Evolutionary conservation across 2,797 vertebrate species (phyloP).

Genomic region (Acanthiza pusilla): DNA sequence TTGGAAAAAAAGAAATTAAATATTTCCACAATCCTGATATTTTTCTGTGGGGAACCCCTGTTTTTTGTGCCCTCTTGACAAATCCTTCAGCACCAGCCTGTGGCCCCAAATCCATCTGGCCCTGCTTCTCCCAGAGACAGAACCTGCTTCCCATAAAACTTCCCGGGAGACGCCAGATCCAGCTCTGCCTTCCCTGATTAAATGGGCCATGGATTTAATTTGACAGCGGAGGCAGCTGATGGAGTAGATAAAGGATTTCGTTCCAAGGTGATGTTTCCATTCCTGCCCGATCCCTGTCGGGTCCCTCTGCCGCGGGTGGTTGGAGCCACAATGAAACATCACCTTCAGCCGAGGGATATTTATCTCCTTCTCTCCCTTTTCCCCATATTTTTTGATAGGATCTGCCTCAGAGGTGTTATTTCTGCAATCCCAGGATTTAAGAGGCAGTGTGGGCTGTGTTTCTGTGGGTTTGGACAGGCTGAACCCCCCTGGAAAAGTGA

Average conservation of each 20-base stretch:
- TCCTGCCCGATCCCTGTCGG: background rate
- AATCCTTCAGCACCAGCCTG: background rate
- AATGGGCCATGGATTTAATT: conserved; percentile 14
- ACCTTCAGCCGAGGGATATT: background rate
- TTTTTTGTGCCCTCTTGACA: background rate
- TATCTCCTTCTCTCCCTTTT: background rate
- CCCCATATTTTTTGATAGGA: background rate
- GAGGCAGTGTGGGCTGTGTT: accelerated
- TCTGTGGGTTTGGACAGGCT: background rate
- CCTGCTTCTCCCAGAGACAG: background rate
- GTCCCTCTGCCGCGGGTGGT: background rate
- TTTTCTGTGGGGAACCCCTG: background rate
- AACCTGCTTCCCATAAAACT: conserved; percentile 28
- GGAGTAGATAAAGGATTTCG: conserved; percentile 7
- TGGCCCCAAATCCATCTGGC: background rate
- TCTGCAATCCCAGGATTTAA: background rate
- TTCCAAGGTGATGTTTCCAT: conserved; percentile 10
- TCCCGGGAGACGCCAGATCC: background rate
- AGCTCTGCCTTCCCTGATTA: conserved; percentile 31
- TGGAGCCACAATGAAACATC: background rate
- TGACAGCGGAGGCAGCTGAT: conserved; percentile 2
- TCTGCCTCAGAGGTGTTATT: background rate
- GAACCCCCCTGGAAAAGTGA: background rate
- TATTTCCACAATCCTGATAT: background rate
- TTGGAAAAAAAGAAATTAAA: background rate